phyloP scores from a whole-genome alignment of 2,113 vertebrate species.

The Illadopsis cleaveri region DNA sequence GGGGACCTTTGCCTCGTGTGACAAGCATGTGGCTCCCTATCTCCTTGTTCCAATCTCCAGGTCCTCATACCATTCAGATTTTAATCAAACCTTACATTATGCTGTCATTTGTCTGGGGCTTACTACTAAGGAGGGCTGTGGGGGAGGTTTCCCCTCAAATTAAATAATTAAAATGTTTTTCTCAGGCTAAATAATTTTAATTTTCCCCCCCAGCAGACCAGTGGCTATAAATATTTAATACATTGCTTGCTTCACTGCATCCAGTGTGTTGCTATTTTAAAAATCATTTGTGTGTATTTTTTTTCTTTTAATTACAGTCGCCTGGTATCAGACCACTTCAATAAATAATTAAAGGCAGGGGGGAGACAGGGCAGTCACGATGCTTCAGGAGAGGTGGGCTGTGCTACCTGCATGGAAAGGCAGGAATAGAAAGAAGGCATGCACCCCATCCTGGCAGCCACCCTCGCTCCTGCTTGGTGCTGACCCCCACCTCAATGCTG shows the following conservation, averaged over 20 bases:
- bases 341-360: constrained; percentile 53
- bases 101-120: constrained; percentile 1
- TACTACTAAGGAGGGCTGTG: neutral
- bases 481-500: neutral
- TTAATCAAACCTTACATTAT: constrained; percentile 31
- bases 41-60: neutral
- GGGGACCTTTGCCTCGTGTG: neutral
- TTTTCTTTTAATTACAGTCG: constrained; percentile 65
- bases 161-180: constrained; percentile 68
- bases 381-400: neutral
- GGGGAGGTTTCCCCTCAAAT: constrained; percentile 20
- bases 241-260: neutral
- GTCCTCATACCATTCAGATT: neutral
- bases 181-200: constrained; percentile 21
- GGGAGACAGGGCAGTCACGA: neutral
- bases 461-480: neutral
- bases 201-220: neutral
- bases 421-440: neutral
- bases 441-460: neutral
- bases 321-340: neutral
- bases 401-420: neutral
- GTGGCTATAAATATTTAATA: constrained; percentile 45
- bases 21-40: neutral
- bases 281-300: constrained; percentile 47
- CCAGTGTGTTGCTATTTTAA: neutral